Evolutionary conservation across 2,113 vertebrate species (phyloP), one percentile per base, ranked within the genome.

Genomic region (Ctenodactylus gundi): DNA sequence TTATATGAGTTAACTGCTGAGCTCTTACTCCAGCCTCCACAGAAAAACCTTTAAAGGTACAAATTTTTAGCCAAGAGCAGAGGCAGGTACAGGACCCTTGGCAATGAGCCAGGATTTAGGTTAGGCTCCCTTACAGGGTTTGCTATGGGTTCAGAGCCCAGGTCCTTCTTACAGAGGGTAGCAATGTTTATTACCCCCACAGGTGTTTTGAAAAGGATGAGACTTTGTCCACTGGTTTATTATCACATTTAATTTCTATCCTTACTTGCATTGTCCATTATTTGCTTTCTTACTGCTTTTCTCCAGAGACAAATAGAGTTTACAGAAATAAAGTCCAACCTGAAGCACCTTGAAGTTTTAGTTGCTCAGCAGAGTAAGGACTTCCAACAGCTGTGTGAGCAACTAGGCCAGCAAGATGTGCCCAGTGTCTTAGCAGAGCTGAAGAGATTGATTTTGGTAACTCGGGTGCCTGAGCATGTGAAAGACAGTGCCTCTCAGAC

Each of bases 221-320:
- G 20, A 31, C 27, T 73, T 77, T 44, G 75, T 83, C 46, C 49
- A 55, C 4, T 73, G 76, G 15, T 27, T 58, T 18, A 27, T 57
- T 57, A 36, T 49, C 76, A 51, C 4, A 1, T 73, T 62, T 64
- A 34, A 41, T 34, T 70, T 85, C 14, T 14, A 11, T 70, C 91
- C 81, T 62, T n/a, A 67, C 58, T 65, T 55, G 17, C 0, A 0
- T 73, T 93, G 44, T 39, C 91, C 60, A 6, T 94, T 17, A 68
- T 94, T 46, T 97, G 72, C 70, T 97, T 82, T 92, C 18, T 94
- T 31, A 18, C 76, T 97, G 27, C 77, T 85, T 94, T 92, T 96
- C 57, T 78, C n/a, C 90, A 99, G 98, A 98, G 97, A 94, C 98
- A 98, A 41, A 11, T 7, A 51, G 98, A 98, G 64, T 96, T 98